These are phyloP conservation scores for Polia nebulosa DNA, from an alignment of 2,888 invertebrate genomes.

Conservation along the genomic window DNA sequence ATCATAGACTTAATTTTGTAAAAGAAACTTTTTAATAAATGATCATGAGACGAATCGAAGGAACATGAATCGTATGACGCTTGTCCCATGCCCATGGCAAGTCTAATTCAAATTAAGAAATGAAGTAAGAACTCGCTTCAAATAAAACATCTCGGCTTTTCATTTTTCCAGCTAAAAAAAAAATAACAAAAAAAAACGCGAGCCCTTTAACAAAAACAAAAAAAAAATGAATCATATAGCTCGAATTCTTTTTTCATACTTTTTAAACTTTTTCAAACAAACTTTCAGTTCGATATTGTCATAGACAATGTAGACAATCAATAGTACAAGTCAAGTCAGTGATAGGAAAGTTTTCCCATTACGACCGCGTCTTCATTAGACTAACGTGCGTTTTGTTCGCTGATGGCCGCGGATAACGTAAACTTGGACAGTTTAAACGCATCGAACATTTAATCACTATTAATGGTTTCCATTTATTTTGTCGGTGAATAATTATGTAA, in stretches of 20 bases:
- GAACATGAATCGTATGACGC: too few relatives aligned
- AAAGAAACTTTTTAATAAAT: too few relatives aligned
- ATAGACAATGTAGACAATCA: slow-evolving; percentile 6
- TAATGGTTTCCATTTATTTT: slow-evolving; percentile 49
- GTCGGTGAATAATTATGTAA: slow-evolving; percentile 12
- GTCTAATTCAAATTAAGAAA: slow-evolving; percentile 1
- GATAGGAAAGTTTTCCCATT: slow-evolving; percentile 66
- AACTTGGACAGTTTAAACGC: slow-evolving; percentile 51
- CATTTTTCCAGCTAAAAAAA: too few relatives aligned
- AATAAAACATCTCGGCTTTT: too few relatives aligned
- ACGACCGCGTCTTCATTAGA: slow-evolving; percentile 53
- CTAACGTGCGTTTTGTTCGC: slow-evolving; percentile 49
- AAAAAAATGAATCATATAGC: not conserved
- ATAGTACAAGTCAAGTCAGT: slow-evolving; percentile 5
- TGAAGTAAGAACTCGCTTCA: too few relatives aligned
- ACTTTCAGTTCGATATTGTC: slow-evolving; percentile 9
- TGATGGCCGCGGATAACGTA: slow-evolving; percentile 41
- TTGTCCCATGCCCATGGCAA: not conserved
- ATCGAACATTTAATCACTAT: slow-evolving; percentile 45
- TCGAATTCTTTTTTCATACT: not conserved
- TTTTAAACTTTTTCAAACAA: slow-evolving; percentile 2
- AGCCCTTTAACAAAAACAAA: too few relatives aligned
- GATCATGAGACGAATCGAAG: too few relatives aligned
- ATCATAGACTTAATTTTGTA: too few relatives aligned
- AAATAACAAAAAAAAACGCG: too few relatives aligned